Base-by-base conservation (phyloP, 2,113 vertebrate genomes). In the Channa argus region DNA sequence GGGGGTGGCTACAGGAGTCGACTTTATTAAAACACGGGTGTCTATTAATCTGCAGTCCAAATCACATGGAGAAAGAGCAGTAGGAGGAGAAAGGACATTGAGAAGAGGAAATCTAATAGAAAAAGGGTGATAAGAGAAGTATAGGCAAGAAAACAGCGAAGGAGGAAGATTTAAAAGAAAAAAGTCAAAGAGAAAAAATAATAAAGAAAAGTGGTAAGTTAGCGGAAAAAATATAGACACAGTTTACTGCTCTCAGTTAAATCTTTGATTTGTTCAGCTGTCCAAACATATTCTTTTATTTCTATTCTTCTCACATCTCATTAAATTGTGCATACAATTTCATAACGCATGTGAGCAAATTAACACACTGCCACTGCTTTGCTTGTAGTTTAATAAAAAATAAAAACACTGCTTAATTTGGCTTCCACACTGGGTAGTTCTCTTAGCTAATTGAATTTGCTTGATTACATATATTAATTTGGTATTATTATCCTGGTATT, bases 11-110 rank as follows among this genome's bases (percentile, higher is more conserved):
- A 33, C 37, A 2, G 51, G 61, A 75, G 34, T 47, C 65, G 71
- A 84, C 74, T 88, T 91, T 87, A 92, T 90, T 92, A 90, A 92
- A 90, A 90, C 87, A 89, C 6, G 46, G 77, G 34, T 70, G 78
- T 80, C 70, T 87, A 79, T 90, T 87, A 89, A 89, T 84, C 82
- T 83, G 50, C 73, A 14, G 66, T 39, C 50, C 51, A 71, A 79
- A 70, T 87, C 76, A 74, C 44, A 52, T 8, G 6, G 62, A 69
- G 47, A 66, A 49, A 64, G 59, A 63, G 49, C 7, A 8, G 43
- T 8, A 50, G 44, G 55, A 46, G 51, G 36, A 38, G 43, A 71
- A 14, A 13, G 63, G 39, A 50, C 11, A 38, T 63, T 50, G 58
- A 33, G 49, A 67, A n/a, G 49, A 36, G 53, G 54, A 47, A 51